phyloP scores from a whole-genome alignment of 2,113 vertebrate genomes.

The Regulus satrapa region DNA sequence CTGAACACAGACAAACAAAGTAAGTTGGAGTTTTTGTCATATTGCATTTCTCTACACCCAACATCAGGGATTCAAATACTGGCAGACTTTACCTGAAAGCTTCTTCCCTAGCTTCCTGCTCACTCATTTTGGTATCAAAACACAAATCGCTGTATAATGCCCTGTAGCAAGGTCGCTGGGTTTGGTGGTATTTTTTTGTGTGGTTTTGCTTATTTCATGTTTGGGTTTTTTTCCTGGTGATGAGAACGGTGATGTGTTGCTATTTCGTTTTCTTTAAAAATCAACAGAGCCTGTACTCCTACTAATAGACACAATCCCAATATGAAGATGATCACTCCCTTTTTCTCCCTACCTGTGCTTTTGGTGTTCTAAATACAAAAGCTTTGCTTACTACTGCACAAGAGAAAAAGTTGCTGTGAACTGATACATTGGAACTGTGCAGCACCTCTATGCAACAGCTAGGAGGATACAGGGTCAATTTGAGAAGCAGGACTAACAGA shows the following conservation, averaged over 20 bases:
- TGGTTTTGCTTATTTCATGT: neutral
- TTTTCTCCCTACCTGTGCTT: neutral
- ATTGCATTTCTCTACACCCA: neutral
- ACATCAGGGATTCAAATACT: neutral
- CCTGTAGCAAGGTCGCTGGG: neutral
- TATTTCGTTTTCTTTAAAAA: neutral
- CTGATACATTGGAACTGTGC: neutral
- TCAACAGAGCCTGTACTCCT: neutral
- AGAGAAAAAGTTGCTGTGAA: neutral
- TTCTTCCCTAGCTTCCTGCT: neutral
- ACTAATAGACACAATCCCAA: neutral
- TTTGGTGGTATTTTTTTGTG: neutral
- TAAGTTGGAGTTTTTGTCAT: neutral
- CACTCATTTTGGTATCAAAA: neutral
- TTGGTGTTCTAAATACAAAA: neutral
- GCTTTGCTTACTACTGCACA: neutral
- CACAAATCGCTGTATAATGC: neutral
- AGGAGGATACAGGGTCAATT: neutral
- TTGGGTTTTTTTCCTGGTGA: neutral
- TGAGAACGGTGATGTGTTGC: neutral
- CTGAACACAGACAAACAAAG: neutral
- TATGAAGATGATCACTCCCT: neutral
- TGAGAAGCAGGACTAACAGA: neutral
- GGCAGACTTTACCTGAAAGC: neutral
- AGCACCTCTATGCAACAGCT: neutral